A percentile compares a stretch with the other conserved stretches of the same genome.
Evolutionary conservation across 2,113 vertebrate genomes (phyloP).

Genomic region (Stegastes partitus): DNA sequence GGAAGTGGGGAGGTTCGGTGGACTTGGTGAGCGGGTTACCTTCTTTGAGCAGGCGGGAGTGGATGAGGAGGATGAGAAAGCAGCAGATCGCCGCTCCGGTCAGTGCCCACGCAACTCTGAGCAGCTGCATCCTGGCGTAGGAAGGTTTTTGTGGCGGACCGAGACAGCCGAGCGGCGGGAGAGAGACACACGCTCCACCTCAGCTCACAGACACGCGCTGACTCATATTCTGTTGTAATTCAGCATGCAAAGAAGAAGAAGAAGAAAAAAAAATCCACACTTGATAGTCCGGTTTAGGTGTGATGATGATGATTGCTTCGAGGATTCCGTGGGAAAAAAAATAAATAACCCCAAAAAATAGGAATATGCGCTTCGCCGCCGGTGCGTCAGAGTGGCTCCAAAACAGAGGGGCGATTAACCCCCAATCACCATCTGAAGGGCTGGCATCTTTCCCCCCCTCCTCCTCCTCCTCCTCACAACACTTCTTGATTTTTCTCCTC

Average conservation of each 20-base stretch:
- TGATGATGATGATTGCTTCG: neutral
- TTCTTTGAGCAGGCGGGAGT: conserved; percentile 97
- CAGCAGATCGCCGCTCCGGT: conserved; percentile 97
- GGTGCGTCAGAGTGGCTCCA: conserved; percentile 73
- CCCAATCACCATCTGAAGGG: conserved; percentile 47
- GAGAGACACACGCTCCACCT: conserved; percentile 71
- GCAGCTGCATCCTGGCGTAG: conserved; percentile 95
- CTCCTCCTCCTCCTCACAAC: neutral
- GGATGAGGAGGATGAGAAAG: conserved; percentile 93
- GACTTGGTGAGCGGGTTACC: conserved; percentile 86
- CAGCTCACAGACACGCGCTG: conserved; percentile 74
- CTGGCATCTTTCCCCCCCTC: conserved; percentile 55
- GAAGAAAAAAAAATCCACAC: conserved; percentile 33
- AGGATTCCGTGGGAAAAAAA: conserved; percentile 30
- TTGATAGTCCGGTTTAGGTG: conserved; percentile 60
- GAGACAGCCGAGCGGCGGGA: conserved; percentile 87
- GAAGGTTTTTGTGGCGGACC: conserved; percentile 68
- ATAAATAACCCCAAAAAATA: neutral
- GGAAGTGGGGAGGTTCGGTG: neutral
- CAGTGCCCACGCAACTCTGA: conserved; percentile 96
- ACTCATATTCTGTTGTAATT: conserved; percentile 62
- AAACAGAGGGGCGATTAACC: conserved; percentile 64
- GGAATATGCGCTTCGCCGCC: conserved; percentile 35
- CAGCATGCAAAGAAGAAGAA: conserved; percentile 18
- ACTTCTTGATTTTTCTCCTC: conserved; percentile 7